phyloP scores from a whole-genome alignment of 2,113 vertebrate genomes.

The Sclerurus mexicanus region DNA sequence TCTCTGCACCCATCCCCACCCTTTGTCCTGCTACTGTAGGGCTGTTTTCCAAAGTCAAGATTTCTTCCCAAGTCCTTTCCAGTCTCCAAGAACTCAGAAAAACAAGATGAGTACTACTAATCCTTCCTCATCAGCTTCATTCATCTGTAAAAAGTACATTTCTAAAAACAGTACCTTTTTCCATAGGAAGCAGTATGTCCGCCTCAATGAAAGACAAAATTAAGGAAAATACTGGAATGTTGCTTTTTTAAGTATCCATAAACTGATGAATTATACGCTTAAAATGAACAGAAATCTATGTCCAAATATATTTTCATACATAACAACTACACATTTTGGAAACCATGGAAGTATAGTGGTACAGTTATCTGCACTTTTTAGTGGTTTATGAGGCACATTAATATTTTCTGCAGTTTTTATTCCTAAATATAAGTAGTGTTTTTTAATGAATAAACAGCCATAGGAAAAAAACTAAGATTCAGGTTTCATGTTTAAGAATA shows the following conservation, averaged over 20 bases:
- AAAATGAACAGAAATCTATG: not conserved
- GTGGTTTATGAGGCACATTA: not conserved
- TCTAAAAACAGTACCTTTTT: not conserved
- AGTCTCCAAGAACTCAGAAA: constrained; percentile 18
- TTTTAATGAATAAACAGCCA: not conserved
- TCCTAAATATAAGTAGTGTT: not conserved
- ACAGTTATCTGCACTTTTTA: not conserved
- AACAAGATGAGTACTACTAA: constrained; percentile 52
- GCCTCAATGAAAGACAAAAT: not conserved
- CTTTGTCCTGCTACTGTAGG: not conserved
- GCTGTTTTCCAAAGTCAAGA: not conserved
- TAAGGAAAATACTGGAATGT: not conserved
- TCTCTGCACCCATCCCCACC: not conserved
- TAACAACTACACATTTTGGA: not conserved
- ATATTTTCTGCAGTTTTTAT: not conserved
- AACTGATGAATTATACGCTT: not conserved
- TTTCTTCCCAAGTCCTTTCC: not conserved
- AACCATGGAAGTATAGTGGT: not conserved
- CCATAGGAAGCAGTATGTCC: not conserved
- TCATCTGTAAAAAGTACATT: constrained; percentile 59
- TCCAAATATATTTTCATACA: not conserved
- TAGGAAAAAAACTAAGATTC: not conserved
- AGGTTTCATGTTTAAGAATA: not conserved
- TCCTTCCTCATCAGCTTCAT: constrained; percentile 54
- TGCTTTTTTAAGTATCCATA: not conserved